Conservation (phyloP, 1,140 invertebrate species). For the Euglossa dilemma region DNA sequence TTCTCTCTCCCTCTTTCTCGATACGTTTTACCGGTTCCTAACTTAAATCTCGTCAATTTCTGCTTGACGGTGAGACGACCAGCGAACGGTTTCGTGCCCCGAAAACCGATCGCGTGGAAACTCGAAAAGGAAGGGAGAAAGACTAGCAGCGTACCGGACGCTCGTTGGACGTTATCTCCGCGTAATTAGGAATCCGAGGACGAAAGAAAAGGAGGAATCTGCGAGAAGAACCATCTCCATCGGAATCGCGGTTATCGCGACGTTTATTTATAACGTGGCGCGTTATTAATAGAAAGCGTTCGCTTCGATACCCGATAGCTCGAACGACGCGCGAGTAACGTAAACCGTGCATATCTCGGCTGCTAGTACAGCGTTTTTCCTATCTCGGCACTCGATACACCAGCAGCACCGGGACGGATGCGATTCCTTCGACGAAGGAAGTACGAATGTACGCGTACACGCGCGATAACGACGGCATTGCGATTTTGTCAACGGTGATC, state of each 20-base stretch:
- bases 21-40: slow-evolving; percentile 49
- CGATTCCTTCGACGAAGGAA: too few relatives aligned
- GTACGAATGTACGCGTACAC: too few relatives aligned
- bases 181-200: neutral
- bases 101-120: neutral
- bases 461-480: too few relatives aligned
- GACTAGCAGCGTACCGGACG: too few relatives aligned
- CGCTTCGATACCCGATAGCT: slow-evolving; percentile 28
- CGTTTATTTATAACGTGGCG: slow-evolving; percentile 33
- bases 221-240: neutral
- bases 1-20: slow-evolving; percentile 22
- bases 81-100: slow-evolving; percentile 8
- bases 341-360: slow-evolving; percentile 2
- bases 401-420: neutral
- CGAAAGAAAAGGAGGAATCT: neutral
- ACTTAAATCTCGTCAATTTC: slow-evolving; percentile 37
- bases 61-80: slow-evolving; percentile 18
- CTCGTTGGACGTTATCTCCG: neutral
- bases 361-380: slow-evolving; percentile 50
- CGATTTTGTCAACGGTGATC: too few relatives aligned
- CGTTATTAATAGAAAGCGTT: slow-evolving; percentile 45
- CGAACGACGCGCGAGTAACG: neutral
- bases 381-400: slow-evolving; percentile 56
- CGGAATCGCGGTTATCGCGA: neutral
- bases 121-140: neutral